Evolutionary conservation across 2,888 invertebrate genomes (phyloP).

Genomic region (Mesorhabditis spiculigera): DNA sequence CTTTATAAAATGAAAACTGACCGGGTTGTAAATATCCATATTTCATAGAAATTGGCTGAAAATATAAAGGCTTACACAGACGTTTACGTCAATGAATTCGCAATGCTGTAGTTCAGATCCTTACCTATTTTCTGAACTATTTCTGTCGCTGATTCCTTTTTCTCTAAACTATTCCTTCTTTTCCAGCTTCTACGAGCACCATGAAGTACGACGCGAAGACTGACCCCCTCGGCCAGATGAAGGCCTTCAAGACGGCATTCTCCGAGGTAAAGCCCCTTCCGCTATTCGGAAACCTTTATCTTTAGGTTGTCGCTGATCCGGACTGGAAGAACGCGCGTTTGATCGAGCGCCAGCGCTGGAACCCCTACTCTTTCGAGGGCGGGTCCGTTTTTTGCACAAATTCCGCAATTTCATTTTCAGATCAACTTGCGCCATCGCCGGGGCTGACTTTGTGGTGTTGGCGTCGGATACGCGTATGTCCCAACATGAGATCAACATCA

Average conservation of each 20-base stretch:
- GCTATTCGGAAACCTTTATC: not conserved
- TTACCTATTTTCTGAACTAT: too few relatives aligned
- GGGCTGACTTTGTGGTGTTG: conserved; percentile 88
- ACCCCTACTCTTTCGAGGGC: conserved; percentile 55
- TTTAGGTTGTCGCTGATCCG: conserved; percentile 32
- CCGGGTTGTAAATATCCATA: too few relatives aligned
- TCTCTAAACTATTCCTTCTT: too few relatives aligned
- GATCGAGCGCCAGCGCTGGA: conserved; percentile 48
- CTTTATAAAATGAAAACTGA: too few relatives aligned
- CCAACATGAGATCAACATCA: conserved; percentile 44
- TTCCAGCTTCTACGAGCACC: too few relatives aligned
- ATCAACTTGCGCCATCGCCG: conserved; percentile 89
- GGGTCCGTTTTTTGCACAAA: conserved; percentile 28
- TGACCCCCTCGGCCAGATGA: conserved; percentile 22
- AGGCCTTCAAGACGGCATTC: conserved; percentile 31
- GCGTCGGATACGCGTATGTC: conserved; percentile 75
- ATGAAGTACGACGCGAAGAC: conserved; percentile 17
- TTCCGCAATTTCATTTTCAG: conserved; percentile 63
- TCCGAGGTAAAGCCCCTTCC: conserved; percentile 18
- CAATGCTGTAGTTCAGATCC: too few relatives aligned
- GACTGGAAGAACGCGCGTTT: conserved; percentile 38
- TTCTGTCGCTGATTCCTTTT: too few relatives aligned
- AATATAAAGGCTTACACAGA: too few relatives aligned
- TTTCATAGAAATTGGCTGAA: too few relatives aligned
- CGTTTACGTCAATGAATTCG: too few relatives aligned